A percentile compares a stretch with the other conserved stretches of the same genome.
These are phyloP conservation scores for Myotis yumanensis DNA, from an alignment of 2,113 vertebrate species.

Conservation along the genomic window DNA sequence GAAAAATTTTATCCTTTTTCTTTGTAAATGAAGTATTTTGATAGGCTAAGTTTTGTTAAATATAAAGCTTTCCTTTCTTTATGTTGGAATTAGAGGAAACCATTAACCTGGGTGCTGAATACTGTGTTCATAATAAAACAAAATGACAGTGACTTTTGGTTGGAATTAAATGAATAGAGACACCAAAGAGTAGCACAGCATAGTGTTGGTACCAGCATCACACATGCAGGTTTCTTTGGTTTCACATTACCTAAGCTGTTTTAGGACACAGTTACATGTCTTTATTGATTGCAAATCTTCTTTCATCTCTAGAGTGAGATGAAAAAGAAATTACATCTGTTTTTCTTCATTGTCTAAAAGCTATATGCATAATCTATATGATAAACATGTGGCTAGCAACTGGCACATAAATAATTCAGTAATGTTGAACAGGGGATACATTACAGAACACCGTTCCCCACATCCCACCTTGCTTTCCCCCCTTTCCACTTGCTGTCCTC, in stretches of 20 bases:
- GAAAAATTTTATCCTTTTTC: background rate
- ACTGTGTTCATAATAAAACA: background rate
- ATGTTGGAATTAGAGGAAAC: background rate
- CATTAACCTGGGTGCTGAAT: background rate
- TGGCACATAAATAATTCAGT: slow-evolving; percentile 69
- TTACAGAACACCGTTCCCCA: background rate
- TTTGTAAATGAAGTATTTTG: background rate
- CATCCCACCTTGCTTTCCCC: background rate
- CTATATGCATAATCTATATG: slow-evolving; percentile 60
- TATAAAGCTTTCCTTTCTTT: background rate
- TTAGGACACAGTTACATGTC: slow-evolving; percentile 28
- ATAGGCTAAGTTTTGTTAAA: background rate
- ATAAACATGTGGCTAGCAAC: slow-evolving; percentile 67
- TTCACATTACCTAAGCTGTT: slow-evolving; percentile 42
- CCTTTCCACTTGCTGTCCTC: background rate
- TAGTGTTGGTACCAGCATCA: background rate
- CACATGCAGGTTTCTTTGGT: background rate
- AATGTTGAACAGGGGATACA: slow-evolving; percentile 7
- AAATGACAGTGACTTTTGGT: background rate
- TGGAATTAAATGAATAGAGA: slow-evolving; percentile 29
- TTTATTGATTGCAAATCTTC: slow-evolving; percentile 55
- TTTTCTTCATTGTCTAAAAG: slow-evolving; percentile 71
- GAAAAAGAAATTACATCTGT: slow-evolving; percentile 65
- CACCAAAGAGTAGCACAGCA: background rate
- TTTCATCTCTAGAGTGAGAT: slow-evolving; percentile 61